Base-by-base conservation (phyloP, 1,140 invertebrate species). In the Saccostrea echinata region DNA sequence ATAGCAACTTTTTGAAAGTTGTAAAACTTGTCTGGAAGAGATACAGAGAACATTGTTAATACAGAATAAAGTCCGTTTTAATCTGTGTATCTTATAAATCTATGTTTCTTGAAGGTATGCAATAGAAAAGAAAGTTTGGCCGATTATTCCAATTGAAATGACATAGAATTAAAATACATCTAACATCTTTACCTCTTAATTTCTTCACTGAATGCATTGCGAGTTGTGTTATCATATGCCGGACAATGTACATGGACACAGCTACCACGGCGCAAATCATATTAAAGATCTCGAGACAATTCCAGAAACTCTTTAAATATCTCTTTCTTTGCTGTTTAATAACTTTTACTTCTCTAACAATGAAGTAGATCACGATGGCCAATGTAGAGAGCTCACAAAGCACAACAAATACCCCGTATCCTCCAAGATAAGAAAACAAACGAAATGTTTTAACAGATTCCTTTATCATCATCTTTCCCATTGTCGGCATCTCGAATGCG, bases 261-360 rank as follows among this genome's bases (percentile, higher is more conserved):
- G 90, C 89, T 0, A 85, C 85, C 0, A 93, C 18, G 16, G 93
- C 92, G 0, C 83, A 80, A n/a, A 90, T 55, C 12, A 94, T 52
- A 1, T 91, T 92, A 1, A 88, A 55, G 27, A 92, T 85, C 64
- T 94, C 90, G 21, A 94, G 35, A 87, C 84, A 80, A 83, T 94
- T 93, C 93, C 93, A 94, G 86, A 94, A 93, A 51, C 94, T 91
- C 30, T 90, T 91, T 84, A 96, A 95, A 88, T 95, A 96, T 9
- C 90, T 86, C 43, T 84, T 86, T 33, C 89, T 87, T 43, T 91
- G 84, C 53, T 89, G 88, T 68, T 89, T 87, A 1, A 93, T 85
- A 64, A 86, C 86, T 84, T 88, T 92, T 4, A 87, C 43, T 86
- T 92, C 89, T 16, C 91, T 84, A 1, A 89, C 86, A 13, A 93